Evolutionary conservation across 2,113 vertebrate species (phyloP), one percentile per base, ranked within the genome.

Genomic region (Ardeotis arabs): DNA sequence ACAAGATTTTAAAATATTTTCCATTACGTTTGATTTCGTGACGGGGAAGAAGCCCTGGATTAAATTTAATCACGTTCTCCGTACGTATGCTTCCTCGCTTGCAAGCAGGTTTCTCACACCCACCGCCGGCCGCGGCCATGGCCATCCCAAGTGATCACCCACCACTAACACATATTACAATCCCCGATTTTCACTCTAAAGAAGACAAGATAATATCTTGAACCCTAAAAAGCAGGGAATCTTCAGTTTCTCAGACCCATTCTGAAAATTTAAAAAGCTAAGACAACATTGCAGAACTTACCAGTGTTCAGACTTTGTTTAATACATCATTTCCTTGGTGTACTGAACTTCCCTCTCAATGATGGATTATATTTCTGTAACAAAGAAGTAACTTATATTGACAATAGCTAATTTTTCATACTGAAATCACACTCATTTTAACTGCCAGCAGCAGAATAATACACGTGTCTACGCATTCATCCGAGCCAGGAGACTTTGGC

Each of bases 91-190:
- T 73, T 21, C 52, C 58, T 69, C 50, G 1, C 7, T 37, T 7
- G 11, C 28, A 52, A 49, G 14, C 5, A 4, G 44, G 14, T 6
- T 12, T 33, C 33, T 39, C 6, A 17, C 58, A 63, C 1, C 41
- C 29, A 12, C 31, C 75, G 0, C 0, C 19, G 23, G 35, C 69
- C 45, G 23, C 0, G 6, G 72, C 31, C 28, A 3, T 0, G 37
- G 59, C 1, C 16, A 31, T 64, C n/a, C 39, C 75, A 12, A 49
- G 55, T 0, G 70, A 75, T 69, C 20, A 14, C 3, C 14, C 4
- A 0, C 58, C 17, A 59, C 7, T 4, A 44, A 15, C 45, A 18
- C 35, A 7, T 4, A 5, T 6, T 14, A 29, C 14, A 67, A 17
- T 0, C 69, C 47, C 10, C 0, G 35, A 21, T 16, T 55, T 16